phyloP scores from a whole-genome alignment of 2,888 invertebrate species.

The Uropetala carovei region DNA sequence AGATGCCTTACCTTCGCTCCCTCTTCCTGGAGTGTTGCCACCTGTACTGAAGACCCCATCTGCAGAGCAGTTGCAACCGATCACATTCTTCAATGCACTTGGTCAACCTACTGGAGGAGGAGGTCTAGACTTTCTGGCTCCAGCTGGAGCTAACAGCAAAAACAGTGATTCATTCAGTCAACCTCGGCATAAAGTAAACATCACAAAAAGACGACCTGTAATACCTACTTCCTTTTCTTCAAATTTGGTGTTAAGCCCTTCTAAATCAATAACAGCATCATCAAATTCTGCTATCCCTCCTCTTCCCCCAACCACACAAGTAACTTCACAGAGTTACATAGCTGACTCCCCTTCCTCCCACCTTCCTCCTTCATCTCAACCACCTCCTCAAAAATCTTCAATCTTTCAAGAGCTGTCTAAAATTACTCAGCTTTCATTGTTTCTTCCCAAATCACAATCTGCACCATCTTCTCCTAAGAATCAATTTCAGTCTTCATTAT shows the following conservation, averaged over 20 bases:
- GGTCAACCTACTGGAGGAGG: conserved; percentile 55
- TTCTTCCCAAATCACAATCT: conserved; percentile 19
- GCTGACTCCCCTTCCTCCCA: too few species aligned
- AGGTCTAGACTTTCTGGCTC: conserved; percentile 51
- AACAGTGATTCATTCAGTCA: conserved; percentile 23
- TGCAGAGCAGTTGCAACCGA: conserved; percentile 43
- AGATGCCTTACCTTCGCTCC: conserved; percentile 45
- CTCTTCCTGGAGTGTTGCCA: conserved; percentile 37
- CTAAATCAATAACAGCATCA: conserved; percentile 21
- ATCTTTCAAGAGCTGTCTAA: conserved; percentile 26
- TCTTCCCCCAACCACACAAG: neutral
- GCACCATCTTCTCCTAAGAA: conserved; percentile 15
- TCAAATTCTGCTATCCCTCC: neutral
- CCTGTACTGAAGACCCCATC: conserved; percentile 50
- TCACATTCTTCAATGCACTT: conserved; percentile 47
- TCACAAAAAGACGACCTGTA: neutral
- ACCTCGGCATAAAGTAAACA: conserved; percentile 25
- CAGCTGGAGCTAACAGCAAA: conserved; percentile 31
- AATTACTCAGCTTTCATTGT: neutral
- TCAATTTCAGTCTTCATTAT: neutral
- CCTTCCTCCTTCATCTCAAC: too few species aligned
- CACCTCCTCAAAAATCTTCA: neutral
- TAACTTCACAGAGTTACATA: too few species aligned
- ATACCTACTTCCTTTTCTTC: conserved; percentile 12
- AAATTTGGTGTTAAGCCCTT: neutral